These are phyloP conservation scores for Drosophila setosimentum DNA, from an alignment of 2,888 invertebrate genomes.

Conservation along the genomic window DNA sequence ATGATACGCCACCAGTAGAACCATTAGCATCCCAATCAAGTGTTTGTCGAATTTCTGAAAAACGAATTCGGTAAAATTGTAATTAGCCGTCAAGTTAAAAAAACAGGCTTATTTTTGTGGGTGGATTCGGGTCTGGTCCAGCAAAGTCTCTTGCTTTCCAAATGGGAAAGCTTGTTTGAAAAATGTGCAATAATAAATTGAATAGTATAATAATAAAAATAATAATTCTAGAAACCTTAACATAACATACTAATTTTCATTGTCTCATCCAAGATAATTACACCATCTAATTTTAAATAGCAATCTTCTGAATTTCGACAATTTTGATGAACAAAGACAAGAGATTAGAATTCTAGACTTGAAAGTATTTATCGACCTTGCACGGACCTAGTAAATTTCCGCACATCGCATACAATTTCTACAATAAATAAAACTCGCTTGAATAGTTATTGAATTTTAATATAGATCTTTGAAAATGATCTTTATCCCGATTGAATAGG, in stretches of 20 bases:
- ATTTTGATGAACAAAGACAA: neutral
- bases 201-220: neutral
- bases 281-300: neutral
- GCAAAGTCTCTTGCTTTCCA: neutral
- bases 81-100: no score
- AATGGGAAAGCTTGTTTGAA: neutral
- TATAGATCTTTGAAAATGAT: neutral
- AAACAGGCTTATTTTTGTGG: neutral
- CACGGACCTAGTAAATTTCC: neutral
- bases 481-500: neutral
- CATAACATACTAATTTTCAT: no score
- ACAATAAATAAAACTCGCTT: neutral
- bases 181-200: neutral
- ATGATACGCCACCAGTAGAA: conserved; percentile 44
- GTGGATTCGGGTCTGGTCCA: neutral
- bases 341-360: neutral
- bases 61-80: neutral
- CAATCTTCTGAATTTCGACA: neutral
- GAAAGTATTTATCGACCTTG: neutral
- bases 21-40: conserved; percentile 4
- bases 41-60: conserved; percentile 48
- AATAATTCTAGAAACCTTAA: neutral
- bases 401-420: neutral
- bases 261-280: neutral
- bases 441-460: neutral